phyloP scores from a whole-genome alignment of 2,113 vertebrate genomes.

The Choloepus hoffmanni region DNA sequence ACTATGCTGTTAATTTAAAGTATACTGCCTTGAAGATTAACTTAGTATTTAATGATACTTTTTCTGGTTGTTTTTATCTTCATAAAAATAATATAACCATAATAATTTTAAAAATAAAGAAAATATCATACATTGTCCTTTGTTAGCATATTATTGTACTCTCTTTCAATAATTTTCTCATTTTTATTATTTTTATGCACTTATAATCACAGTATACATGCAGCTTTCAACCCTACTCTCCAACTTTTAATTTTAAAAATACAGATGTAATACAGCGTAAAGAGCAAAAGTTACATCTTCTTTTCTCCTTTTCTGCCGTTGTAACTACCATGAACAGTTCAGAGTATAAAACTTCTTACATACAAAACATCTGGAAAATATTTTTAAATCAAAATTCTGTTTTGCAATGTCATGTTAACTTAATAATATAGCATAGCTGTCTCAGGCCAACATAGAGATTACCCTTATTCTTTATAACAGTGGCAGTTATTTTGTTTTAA shows the following conservation, averaged over 20 bases:
- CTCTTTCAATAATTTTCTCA: slow-evolving; percentile 50
- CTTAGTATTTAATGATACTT: slow-evolving; percentile 41
- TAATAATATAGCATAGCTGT: slow-evolving; percentile 24
- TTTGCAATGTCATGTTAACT: slow-evolving; percentile 51
- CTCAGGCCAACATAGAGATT: not conserved
- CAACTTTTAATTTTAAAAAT: slow-evolving; percentile 47
- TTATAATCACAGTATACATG: not conserved
- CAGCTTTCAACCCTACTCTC: slow-evolving; percentile 21
- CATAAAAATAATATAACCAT: not conserved
- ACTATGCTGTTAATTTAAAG: slow-evolving; percentile 11
- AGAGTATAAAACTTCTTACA: not conserved
- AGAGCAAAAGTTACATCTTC: slow-evolving; percentile 14
- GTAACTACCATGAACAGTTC: not conserved
- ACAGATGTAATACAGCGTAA: not conserved
- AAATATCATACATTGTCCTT: not conserved
- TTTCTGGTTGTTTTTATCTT: slow-evolving; percentile 32
- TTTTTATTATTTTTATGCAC: slow-evolving; percentile 52
- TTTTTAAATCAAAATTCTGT: slow-evolving; percentile 30
- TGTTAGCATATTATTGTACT: slow-evolving; percentile 36
- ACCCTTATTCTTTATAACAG: not conserved
- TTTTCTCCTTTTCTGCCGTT: not conserved
- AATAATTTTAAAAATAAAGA: slow-evolving; percentile 29
- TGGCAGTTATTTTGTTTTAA: slow-evolving; percentile 37
- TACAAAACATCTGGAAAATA: slow-evolving; percentile 36
- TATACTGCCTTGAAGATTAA: slow-evolving; percentile 34